Conservation (phyloP, 2,797 vertebrate genomes). For the Leontopithecus rosalia region DNA sequence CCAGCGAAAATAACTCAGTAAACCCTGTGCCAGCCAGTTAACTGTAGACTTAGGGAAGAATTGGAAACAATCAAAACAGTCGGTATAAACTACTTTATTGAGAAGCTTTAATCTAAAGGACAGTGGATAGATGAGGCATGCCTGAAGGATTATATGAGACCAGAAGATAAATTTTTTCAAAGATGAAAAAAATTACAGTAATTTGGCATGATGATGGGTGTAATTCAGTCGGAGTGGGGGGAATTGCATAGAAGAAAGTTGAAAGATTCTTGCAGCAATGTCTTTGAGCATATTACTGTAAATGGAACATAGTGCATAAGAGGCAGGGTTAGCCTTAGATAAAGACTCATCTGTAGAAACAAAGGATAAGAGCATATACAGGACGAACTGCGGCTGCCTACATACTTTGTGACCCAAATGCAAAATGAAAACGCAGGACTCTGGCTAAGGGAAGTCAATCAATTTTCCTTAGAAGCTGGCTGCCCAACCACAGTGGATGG, state of each 20-base stretch:
- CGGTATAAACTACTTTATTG: neutral
- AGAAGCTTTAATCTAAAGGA: neutral
- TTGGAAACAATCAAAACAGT: neutral
- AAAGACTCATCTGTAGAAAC: neutral
- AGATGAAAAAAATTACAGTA: conserved; percentile 32
- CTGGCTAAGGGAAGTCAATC: neutral
- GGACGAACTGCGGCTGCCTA: neutral
- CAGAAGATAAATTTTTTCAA: neutral
- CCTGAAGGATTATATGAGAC: neutral
- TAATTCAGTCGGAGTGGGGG: neutral
- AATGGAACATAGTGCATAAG: neutral
- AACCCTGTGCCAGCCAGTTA: neutral
- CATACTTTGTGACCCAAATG: neutral
- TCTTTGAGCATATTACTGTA: neutral
- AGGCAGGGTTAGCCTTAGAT: neutral
- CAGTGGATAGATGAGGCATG: neutral
- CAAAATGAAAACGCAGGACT: neutral
- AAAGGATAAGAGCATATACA: neutral
- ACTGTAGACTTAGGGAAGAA: neutral
- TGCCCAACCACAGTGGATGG: neutral
- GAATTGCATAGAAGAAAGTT: neutral
- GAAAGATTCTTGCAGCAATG: neutral
- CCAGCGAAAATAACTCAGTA: neutral
- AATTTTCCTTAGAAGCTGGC: neutral
- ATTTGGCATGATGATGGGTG: neutral